Base-by-base conservation (phyloP, 2,888 invertebrate genomes). In the Iselma pallidipennis region DNA sequence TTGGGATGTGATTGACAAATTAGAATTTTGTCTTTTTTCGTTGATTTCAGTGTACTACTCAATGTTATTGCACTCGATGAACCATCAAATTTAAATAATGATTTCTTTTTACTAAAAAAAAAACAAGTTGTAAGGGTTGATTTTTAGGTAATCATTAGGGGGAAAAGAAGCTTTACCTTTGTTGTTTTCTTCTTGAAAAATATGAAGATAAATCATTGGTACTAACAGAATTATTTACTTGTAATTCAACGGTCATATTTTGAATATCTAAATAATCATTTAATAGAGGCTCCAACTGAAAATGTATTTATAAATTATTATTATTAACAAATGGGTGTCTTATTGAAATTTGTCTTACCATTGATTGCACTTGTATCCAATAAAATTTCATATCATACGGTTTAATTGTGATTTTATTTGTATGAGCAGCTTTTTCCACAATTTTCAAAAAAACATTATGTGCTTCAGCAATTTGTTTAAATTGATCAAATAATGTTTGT, bases 361-460 rank as follows among this genome's bases (percentile, higher is more conserved):
- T 94, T 77, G 90, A 89, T 80, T 96, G 96, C 33, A 95, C 92
- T 73, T 94, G 91, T 45, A 89, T 88, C 96, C 96, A 96, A 69
- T 94, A 94, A 77, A 94, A 92, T 37, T 89, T 85, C 76, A 91
- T 86, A 74, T 88, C 88, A 76, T 92, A 92, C 49, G 89, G 78
- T 56, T 83, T 82, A 50, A 85, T 76, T 68, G 84, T 82, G n/a
- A 85, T 71, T 61, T 82, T 83, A 74, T 88, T 85, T 55, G 84
- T 85, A 67, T 86, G 85, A n/a, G 84, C 83, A 49, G 89, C 88
- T 72, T 87, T 66, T 83, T 83, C 74, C 84, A 89, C 70, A 85
- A 86, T 74, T 29, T 87, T 88, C 2, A 92, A 80, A 14, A 94
- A 85, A 48, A 88, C 79, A 21, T 86, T 81, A 77, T 95, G 94